These are phyloP conservation scores for Pseudomugil gertrudae DNA, from an alignment of 2,797 vertebrate genomes.

Conservation along the genomic window DNA sequence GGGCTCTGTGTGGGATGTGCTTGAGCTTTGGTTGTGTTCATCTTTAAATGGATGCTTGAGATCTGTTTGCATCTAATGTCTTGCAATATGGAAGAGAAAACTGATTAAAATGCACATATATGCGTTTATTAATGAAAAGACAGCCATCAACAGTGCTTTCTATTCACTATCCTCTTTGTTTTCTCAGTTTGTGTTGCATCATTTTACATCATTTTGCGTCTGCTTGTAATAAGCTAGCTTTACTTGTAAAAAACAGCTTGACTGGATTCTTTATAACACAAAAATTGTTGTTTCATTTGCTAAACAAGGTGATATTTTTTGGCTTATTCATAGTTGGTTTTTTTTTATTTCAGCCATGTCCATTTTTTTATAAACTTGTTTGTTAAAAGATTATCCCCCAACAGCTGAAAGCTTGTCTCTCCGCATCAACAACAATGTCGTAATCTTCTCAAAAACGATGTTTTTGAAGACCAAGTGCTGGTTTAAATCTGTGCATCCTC, in stretches of 20 bases:
- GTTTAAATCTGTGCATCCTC: conserved; percentile 51
- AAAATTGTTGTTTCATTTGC: conserved; percentile 7
- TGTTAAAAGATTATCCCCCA: conserved; percentile 63
- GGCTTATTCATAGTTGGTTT: conserved; percentile 17
- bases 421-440: conserved; percentile 22
- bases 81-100: conserved; percentile 17
- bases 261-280: conserved; percentile 53
- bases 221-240: conserved; percentile 47
- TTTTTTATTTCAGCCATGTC: conserved; percentile 43
- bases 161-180: conserved; percentile 41
- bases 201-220: conserved; percentile 61
- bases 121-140: conserved; percentile 11
- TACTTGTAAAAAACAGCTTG: conserved; percentile 52
- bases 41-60: conserved; percentile 23
- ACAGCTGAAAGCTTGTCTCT: conserved; percentile 46
- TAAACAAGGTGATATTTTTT: not conserved
- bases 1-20: conserved; percentile 26
- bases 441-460: conserved; percentile 61
- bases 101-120: conserved; percentile 16
- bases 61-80: conserved; percentile 30
- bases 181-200: conserved; percentile 39
- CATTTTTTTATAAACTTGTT: conserved; percentile 64
- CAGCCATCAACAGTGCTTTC: conserved; percentile 13
- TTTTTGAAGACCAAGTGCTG: conserved; percentile 53
- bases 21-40: conserved; percentile 11